Percentiles rank a stretch among this genome's conserved stretches.
phyloP scores from a whole-genome alignment of 2,797 vertebrate species.

The Erpetoichthys calabaricus region DNA sequence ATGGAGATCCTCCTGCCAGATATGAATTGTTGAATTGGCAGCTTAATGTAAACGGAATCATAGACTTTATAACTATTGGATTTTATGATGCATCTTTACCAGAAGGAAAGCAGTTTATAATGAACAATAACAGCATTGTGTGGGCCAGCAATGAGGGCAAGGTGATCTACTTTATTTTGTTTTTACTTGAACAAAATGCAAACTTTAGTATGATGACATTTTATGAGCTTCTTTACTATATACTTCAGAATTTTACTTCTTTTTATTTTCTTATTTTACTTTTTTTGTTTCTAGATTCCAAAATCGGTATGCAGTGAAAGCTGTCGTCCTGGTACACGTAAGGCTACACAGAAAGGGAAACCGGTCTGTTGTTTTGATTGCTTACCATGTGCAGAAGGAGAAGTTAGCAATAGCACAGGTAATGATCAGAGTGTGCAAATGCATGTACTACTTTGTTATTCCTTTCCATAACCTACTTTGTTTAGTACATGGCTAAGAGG shows the following conservation, averaged over 20 bases:
- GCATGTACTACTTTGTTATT: not conserved
- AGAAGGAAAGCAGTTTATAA: constrained; percentile 39
- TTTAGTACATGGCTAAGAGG: not conserved
- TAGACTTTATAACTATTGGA: constrained; percentile 49
- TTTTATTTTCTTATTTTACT: too few relatives aligned
- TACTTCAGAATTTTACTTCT: too few relatives aligned
- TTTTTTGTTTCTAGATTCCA: constrained; percentile 29
- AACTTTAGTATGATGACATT: too few relatives aligned
- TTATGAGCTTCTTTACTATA: too few relatives aligned
- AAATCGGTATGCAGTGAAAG: constrained; percentile 46
- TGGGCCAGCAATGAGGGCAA: constrained; percentile 51
- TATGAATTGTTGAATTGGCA: constrained; percentile 61
- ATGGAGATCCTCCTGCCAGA: constrained; percentile 49
- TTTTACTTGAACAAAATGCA: too few relatives aligned
- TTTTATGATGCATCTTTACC: constrained; percentile 46
- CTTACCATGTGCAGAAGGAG: constrained; percentile 53
- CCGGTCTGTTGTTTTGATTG: constrained; percentile 60
- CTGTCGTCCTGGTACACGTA: constrained; percentile 43
- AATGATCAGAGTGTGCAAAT: not conserved
- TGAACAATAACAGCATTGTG: constrained; percentile 42
- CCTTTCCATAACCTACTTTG: not conserved
- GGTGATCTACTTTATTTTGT: constrained; percentile 40
- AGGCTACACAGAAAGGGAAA: constrained; percentile 49
- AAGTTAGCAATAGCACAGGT: constrained; percentile 55
- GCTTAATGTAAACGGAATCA: constrained; percentile 33